A percentile compares a stretch with the other conserved stretches of the same genome.
Conservation (phyloP, 2,888 invertebrate genomes). For the Sarcophaga caerulescens region DNA sequence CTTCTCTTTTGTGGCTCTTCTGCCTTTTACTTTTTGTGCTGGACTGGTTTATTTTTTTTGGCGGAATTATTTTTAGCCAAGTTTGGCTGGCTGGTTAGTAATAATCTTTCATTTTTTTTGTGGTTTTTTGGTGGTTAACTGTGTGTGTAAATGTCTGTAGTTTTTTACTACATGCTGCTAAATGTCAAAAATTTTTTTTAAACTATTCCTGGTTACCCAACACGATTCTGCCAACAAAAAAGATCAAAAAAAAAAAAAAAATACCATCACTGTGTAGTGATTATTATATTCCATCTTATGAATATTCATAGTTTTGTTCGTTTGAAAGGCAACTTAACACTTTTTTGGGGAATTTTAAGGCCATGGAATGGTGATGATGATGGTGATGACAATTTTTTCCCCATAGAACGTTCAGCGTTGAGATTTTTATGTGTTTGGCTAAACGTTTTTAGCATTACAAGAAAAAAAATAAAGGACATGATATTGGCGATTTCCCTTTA, state of each 20-base stretch:
- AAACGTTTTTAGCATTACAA: conserved; percentile 39
- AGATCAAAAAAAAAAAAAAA: conserved; percentile 29
- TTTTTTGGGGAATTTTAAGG: conserved; percentile 25
- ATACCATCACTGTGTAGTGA: conserved; percentile 39
- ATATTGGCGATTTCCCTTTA: background rate
- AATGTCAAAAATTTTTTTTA: conserved; percentile 55
- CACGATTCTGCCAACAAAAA: conserved; percentile 19
- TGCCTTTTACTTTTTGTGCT: too few species aligned
- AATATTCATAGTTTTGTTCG: conserved; percentile 66
- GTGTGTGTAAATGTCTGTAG: conserved; percentile 20
- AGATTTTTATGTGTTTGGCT: conserved; percentile 2
- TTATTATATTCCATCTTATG: conserved; percentile 65
- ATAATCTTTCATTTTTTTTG: conserved; percentile 24
- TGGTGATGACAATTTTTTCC: background rate
- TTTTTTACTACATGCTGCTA: conserved; percentile 55
- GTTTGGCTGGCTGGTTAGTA: conserved; percentile 8
- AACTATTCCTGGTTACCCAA: conserved; percentile 30
- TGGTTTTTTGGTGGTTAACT: background rate
- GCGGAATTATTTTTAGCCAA: conserved; percentile 27
- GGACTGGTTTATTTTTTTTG: background rate
- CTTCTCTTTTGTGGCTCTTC: background rate
- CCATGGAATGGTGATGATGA: background rate
- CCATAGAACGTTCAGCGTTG: too few species aligned
- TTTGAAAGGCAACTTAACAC: conserved; percentile 50
- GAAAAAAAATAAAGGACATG: conserved; percentile 13